Evolutionary conservation across 2,113 vertebrate species (phyloP), one percentile per base, ranked within the genome.

Genomic region (Amblyopsis rosae): DNA sequence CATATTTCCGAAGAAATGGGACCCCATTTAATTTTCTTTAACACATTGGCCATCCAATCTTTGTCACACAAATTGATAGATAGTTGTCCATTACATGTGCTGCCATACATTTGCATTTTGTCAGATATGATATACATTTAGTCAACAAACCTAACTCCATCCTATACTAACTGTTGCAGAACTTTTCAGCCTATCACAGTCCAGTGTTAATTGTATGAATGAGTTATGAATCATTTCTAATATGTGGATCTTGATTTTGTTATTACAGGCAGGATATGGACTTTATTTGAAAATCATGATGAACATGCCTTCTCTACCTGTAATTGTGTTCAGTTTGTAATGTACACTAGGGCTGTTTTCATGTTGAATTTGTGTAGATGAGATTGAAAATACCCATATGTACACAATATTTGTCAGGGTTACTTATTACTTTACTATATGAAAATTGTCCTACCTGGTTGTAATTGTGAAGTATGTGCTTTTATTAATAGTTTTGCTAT

Each of bases 401-500:
- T 84, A 84, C 69, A 84, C 71, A 12, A 6, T 71, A 77, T 85
- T 82, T 75, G 76, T 82, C 72, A 65, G 15, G 41, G 62, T 67
- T 60, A 49, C 70, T 70, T 9, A 51, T 61, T 59, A 84, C 76
- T 85, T 83, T 66, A 47, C 62, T 67, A 19, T 79, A 62, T 77
- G 73, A 84, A 80, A 86, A 85, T 71, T 77, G 75, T 62, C 72
- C 60, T 49, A 76, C 58, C 71, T 69, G 74, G 83, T 82, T 80
- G 73, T 84, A 67, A 71, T 87, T 86, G 87, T 89, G 83, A 86
- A 83, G 26, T 86, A 61, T 73, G 77, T 84, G 76, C 68, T 72
- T 86, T 85, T 79, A 35, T 55, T 72, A 88, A 86, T 69, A 59
- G 84, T 80, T 87, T 86, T 86, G 83, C 83, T 92, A 91, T 91